phyloP scores from a whole-genome alignment of 2,888 invertebrate species.

The Girardia tigrina region DNA sequence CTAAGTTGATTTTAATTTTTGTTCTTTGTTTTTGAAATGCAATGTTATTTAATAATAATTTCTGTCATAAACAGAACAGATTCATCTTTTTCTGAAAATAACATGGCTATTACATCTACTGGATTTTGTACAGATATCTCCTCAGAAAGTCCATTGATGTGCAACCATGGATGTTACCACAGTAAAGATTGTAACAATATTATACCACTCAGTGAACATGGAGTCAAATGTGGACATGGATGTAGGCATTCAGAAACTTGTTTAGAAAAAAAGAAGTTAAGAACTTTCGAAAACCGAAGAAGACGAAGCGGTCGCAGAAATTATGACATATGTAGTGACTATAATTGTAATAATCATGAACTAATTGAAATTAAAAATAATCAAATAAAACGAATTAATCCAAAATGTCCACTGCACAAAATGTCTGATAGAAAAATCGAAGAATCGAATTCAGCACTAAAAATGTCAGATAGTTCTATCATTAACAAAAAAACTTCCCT shows the following conservation, averaged over 20 bases:
- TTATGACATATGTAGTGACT: not conserved
- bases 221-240: not conserved
- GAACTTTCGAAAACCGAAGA: not conserved
- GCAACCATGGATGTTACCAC: slow-evolving; percentile 10
- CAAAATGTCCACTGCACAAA: not conserved
- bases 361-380: not conserved
- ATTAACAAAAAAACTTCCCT: too few relatives aligned
- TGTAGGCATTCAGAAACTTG: not conserved
- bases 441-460: not conserved
- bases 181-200: slow-evolving; percentile 4
- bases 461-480: too few relatives aligned
- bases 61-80: slow-evolving; percentile 11
- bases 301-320: not conserved
- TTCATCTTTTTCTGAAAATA: not conserved
- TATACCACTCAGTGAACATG: not conserved
- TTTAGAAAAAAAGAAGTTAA: not conserved
- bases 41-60: too few relatives aligned
- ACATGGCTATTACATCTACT: not conserved
- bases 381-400: not conserved
- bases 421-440: not conserved
- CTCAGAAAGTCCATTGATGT: not conserved
- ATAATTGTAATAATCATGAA: not conserved
- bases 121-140: not conserved
- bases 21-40: too few relatives aligned
- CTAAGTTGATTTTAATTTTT: too few relatives aligned